These are phyloP conservation scores for Tiliacea citrago DNA, from an alignment of 2,888 invertebrate genomes.

Conservation along the genomic window DNA sequence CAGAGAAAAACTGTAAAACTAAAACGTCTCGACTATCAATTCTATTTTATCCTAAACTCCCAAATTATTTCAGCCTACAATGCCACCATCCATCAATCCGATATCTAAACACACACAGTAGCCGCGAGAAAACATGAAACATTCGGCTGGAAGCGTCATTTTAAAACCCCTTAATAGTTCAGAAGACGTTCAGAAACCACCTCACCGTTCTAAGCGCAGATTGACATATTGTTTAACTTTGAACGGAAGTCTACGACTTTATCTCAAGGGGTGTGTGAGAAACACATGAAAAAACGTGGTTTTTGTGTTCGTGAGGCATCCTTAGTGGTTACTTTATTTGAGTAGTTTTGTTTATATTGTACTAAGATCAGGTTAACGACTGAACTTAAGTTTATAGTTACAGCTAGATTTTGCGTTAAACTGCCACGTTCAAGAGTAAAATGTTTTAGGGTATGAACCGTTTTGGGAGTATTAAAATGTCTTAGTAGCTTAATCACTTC, in stretches of 20 bases:
- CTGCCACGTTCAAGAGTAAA: conserved; percentile 19
- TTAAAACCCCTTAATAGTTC: conserved; percentile 61
- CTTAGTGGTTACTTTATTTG: conserved; percentile 57
- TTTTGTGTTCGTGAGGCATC: conserved; percentile 45
- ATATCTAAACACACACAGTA: conserved; percentile 33
- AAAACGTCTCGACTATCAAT: conserved; percentile 2
- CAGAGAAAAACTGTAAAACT: not conserved
- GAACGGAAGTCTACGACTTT: conserved; percentile 69
- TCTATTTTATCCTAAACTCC: conserved; percentile 6
- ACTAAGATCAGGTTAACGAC: conserved; percentile 50
- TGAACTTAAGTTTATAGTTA: conserved; percentile 44
- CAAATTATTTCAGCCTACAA: conserved; percentile 17
- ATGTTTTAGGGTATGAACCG: conserved; percentile 8
- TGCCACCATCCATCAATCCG: conserved; percentile 21
- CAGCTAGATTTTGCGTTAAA: conserved; percentile 28
- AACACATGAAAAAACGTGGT: conserved; percentile 43
- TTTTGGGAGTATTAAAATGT: conserved; percentile 16
- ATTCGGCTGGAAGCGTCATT: conserved; percentile 59
- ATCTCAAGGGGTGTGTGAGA: conserved; percentile 66
- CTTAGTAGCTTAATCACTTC: not conserved
- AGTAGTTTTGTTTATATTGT: conserved; percentile 60
- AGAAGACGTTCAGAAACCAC: conserved; percentile 62
- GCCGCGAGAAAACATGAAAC: conserved; percentile 45
- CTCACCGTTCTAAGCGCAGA: conserved; percentile 66
- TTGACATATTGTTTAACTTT: conserved; percentile 76